Percentiles rank a stretch among this genome's conserved stretches.
phyloP scores from a whole-genome alignment of 2,888 invertebrate genomes.

The Chrysolina oricalcia region DNA sequence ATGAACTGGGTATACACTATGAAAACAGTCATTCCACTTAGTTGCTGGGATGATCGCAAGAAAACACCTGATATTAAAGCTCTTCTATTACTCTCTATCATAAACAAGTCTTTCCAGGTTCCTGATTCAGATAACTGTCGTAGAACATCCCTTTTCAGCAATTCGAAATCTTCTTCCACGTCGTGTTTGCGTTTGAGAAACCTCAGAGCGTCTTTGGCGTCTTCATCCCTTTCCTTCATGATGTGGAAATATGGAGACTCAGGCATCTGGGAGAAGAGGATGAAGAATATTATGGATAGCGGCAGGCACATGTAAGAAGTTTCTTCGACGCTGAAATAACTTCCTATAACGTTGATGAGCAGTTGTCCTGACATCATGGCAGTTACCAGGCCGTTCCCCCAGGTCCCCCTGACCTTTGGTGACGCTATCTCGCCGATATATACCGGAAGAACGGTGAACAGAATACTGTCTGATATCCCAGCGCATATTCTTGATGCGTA shows the following conservation, averaged over 20 bases:
- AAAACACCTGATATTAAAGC: slow-evolving; percentile 61
- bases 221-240: slow-evolving; percentile 55
- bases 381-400: slow-evolving; percentile 27
- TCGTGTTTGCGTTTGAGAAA: slow-evolving; percentile 57
- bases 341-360: slow-evolving; percentile 31
- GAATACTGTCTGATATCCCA: slow-evolving; percentile 56
- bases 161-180: slow-evolving; percentile 58
- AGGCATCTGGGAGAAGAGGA: slow-evolving; percentile 77
- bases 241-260: slow-evolving; percentile 71
- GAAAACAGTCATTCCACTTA: slow-evolving; percentile 62
- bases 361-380: slow-evolving; percentile 28
- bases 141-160: slow-evolving; percentile 59
- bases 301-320: slow-evolving; percentile 75
- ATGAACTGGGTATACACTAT: slow-evolving; percentile 62
- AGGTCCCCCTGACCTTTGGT: slow-evolving; percentile 39
- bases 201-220: slow-evolving; percentile 58
- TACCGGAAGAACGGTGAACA: slow-evolving; percentile 42
- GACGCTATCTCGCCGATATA: slow-evolving; percentile 43
- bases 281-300: slow-evolving; percentile 75
- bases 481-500: slow-evolving; percentile 59
- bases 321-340: slow-evolving; percentile 66
- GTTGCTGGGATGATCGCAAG: slow-evolving; percentile 62
- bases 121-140: slow-evolving; percentile 65
- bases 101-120: slow-evolving; percentile 62
- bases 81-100: slow-evolving; percentile 60